Percentiles rank a stretch among this genome's conserved stretches.
phyloP scores from a whole-genome alignment of 2,797 vertebrate species.

The Rhynchonycteris naso region DNA sequence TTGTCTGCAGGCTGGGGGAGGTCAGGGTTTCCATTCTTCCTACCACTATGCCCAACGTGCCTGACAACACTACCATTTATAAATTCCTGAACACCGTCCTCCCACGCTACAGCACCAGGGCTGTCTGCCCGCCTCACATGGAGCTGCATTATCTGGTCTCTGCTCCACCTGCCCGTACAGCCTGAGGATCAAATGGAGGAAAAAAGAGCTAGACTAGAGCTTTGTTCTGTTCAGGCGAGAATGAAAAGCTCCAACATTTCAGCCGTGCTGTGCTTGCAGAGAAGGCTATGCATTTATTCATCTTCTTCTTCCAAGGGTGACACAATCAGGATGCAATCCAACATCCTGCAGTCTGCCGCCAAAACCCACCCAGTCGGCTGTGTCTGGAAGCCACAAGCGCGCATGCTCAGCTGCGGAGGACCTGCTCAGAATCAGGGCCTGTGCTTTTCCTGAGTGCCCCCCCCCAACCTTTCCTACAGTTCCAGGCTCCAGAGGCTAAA shows the following conservation, averaged over 20 bases:
- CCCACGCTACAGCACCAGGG: background rate
- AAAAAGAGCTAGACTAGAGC: slow-evolving; percentile 40
- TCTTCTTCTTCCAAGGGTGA: slow-evolving; percentile 67
- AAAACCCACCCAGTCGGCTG: slow-evolving; percentile 63
- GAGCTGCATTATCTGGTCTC: background rate
- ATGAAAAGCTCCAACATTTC: slow-evolving; percentile 50
- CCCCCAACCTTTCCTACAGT: background rate
- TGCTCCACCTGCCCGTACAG: slow-evolving; percentile 25
- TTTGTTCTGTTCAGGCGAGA: slow-evolving; percentile 23
- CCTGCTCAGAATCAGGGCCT: background rate
- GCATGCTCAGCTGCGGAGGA: background rate
- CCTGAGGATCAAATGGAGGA: slow-evolving; percentile 43
- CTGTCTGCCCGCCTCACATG: background rate
- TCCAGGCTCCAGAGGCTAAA: background rate
- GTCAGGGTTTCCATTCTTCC: background rate
- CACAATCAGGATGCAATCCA: slow-evolving; percentile 69
- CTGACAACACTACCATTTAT: background rate
- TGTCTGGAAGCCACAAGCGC: slow-evolving; percentile 19
- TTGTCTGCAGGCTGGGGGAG: background rate
- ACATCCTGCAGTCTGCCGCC: slow-evolving; percentile 66
- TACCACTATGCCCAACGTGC: background rate
- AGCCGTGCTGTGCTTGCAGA: slow-evolving; percentile 62
- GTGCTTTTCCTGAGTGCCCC: background rate
- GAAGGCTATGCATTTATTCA: slow-evolving; percentile 68
- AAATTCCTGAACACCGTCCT: background rate